A percentile compares a stretch with the other conserved stretches of the same genome.
Conservation (phyloP, 2,797 vertebrate species). For the Valencia hispanica region DNA sequence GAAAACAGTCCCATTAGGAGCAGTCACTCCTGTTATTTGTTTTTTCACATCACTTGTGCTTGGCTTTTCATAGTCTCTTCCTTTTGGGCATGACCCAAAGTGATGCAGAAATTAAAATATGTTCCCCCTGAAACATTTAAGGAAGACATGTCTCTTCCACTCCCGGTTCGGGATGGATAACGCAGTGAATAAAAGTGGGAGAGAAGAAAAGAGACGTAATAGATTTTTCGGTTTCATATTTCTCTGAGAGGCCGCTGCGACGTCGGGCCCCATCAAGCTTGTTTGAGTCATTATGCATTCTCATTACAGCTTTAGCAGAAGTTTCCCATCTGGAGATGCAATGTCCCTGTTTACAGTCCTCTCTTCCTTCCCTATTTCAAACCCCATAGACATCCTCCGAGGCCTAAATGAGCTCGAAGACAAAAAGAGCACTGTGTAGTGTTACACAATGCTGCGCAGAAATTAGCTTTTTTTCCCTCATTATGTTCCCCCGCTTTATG, state of each 20-base stretch:
- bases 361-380: slow-evolving; percentile 60
- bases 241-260: slow-evolving; percentile 45
- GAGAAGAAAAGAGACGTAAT: slow-evolving; percentile 21
- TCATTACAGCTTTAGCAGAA: slow-evolving; percentile 68
- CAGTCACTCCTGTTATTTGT: slow-evolving; percentile 58
- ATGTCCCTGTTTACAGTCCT: slow-evolving; percentile 63
- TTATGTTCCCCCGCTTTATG: slow-evolving; percentile 69
- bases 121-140: slow-evolving; percentile 63
- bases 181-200: slow-evolving; percentile 46
- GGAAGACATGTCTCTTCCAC: slow-evolving; percentile 54
- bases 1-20: slow-evolving; percentile 73
- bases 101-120: slow-evolving; percentile 43
- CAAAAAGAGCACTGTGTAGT: slow-evolving; percentile 62
- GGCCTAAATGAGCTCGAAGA: slow-evolving; percentile 73
- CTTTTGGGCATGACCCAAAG: slow-evolving; percentile 25
- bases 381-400: slow-evolving; percentile 50
- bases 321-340: slow-evolving; percentile 73
- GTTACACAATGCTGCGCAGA: slow-evolving; percentile 37
- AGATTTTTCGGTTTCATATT: slow-evolving; percentile 46
- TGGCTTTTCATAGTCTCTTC: slow-evolving; percentile 62
- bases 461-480: slow-evolving; percentile 64
- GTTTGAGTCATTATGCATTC: slow-evolving; percentile 71
- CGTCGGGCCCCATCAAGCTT: slow-evolving; percentile 64
- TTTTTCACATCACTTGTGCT: slow-evolving; percentile 68
- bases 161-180: slow-evolving; percentile 53